A percentile compares a stretch with the other conserved stretches of the same genome.
Evolutionary conservation across 2,888 invertebrate species (phyloP).

Genomic region (Andrena camellia): DNA sequence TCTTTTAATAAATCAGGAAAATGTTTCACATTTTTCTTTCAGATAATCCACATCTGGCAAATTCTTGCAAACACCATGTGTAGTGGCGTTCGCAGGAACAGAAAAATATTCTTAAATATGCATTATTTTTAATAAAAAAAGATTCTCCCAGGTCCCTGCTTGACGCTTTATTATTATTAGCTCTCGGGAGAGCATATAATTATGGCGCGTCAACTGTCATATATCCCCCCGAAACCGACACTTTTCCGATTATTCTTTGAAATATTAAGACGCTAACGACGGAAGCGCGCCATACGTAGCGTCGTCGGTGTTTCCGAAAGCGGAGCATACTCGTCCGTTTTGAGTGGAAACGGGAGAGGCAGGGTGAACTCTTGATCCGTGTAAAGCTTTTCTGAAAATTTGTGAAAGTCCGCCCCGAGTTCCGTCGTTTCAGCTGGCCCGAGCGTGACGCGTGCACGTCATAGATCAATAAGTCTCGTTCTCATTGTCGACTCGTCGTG

Average conservation of each 20-base stretch:
- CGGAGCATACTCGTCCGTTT: slow-evolving; percentile 42
- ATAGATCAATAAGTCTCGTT: slow-evolving; percentile 79
- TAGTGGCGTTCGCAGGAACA: too few species aligned
- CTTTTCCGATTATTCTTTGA: neutral
- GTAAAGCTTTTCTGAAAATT: slow-evolving; percentile 59
- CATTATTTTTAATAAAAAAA: too few species aligned
- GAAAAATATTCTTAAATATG: too few species aligned
- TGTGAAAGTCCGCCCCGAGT: slow-evolving; percentile 48
- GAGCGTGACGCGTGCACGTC: slow-evolving; percentile 77
- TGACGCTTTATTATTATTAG: too few species aligned
- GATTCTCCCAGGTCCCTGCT: too few species aligned
- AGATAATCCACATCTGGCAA: too few species aligned
- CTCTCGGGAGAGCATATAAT: too few species aligned
- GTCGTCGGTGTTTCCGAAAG: slow-evolving; percentile 37
- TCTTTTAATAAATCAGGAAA: too few species aligned
- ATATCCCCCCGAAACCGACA: neutral
- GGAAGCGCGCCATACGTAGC: slow-evolving; percentile 9
- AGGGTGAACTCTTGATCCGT: slow-evolving; percentile 53
- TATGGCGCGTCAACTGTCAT: too few species aligned
- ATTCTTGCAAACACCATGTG: too few species aligned
- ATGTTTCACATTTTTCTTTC: too few species aligned
- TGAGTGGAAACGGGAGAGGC: slow-evolving; percentile 8
- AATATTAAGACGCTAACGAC: slow-evolving; percentile 22
- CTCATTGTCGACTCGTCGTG: slow-evolving; percentile 67
- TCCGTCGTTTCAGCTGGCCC: slow-evolving; percentile 60